These are phyloP conservation scores for Cygnus buccinator DNA, from an alignment of 2,113 vertebrate genomes.

Conservation along the genomic window DNA sequence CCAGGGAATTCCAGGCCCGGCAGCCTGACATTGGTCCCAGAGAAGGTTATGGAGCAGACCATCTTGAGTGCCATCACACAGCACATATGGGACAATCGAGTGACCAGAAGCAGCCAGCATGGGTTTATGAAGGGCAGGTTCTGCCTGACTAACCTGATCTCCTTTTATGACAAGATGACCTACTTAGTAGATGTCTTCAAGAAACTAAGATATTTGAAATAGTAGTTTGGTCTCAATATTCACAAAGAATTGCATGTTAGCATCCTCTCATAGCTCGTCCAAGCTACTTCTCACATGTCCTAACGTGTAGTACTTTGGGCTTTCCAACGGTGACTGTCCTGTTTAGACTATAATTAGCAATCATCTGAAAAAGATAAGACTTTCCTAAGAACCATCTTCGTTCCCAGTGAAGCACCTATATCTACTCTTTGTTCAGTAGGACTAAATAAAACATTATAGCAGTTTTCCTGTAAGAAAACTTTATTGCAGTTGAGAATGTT, in stretches of 20 bases:
- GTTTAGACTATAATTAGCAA: not conserved
- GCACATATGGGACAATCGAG: not conserved
- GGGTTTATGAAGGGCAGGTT: no score
- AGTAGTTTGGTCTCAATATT: not conserved
- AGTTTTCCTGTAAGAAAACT: not conserved
- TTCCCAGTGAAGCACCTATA: not conserved
- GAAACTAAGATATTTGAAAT: not conserved
- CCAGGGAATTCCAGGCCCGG: not conserved
- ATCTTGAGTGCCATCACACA: not conserved
- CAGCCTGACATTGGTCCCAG: not conserved
- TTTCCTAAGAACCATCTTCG: not conserved
- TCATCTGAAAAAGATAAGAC: not conserved
- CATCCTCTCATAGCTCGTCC: conserved; percentile 3
- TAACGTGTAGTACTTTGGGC: not conserved
- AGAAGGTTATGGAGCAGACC: not conserved
- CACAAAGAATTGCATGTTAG: conserved; percentile 24
- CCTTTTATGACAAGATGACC: not conserved
- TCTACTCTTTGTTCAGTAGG: not conserved
- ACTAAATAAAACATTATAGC: not conserved
- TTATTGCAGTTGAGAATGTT: not conserved
- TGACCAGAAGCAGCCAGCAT: no score
- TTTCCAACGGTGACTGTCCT: not conserved
- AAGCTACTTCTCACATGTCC: conserved; percentile 18
- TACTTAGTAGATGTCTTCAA: not conserved
- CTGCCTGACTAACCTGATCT: no score